Evolutionary conservation across 2,797 vertebrate genomes (phyloP).

Genomic region (Neoniphon sammara): DNA sequence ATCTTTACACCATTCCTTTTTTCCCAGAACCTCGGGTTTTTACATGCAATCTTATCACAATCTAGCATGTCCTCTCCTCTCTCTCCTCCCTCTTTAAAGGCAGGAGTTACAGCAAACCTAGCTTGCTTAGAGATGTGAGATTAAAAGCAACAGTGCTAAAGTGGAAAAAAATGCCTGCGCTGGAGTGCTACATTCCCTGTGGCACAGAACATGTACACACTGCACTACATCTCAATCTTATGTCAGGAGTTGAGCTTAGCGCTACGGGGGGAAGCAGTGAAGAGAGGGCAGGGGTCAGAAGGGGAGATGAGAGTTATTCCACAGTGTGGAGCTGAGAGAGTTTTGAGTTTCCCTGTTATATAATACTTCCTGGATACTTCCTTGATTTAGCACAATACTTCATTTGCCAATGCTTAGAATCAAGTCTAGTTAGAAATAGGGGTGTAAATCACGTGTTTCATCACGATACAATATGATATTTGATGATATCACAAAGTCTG

Average conservation of each 20-base stretch:
- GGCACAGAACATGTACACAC: slow-evolving; percentile 52
- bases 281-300: slow-evolving; percentile 52
- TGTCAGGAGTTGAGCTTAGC: slow-evolving; percentile 57
- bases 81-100: slow-evolving; percentile 28
- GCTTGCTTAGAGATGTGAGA: slow-evolving; percentile 56
- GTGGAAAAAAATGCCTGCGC: slow-evolving; percentile 16
- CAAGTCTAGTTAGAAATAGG: slow-evolving; percentile 2
- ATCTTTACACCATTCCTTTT: slow-evolving; percentile 32
- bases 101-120: slow-evolving; percentile 48
- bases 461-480: no score
- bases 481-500: no score
- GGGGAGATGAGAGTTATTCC: slow-evolving; percentile 40
- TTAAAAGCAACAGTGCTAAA: slow-evolving; percentile 56
- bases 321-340: slow-evolving; percentile 25
- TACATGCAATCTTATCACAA: slow-evolving; percentile 26
- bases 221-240: slow-evolving; percentile 57
- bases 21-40: neutral
- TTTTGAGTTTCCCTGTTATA: slow-evolving; percentile 3
- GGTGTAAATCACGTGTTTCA: no score
- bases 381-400: neutral
- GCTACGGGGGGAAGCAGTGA: slow-evolving; percentile 51
- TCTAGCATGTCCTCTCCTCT: slow-evolving; percentile 20
- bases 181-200: slow-evolving; percentile 46
- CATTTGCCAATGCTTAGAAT: neutral
- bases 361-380: neutral